phyloP scores from a whole-genome alignment of 2,888 invertebrate genomes.

The Apotomis turbidana region DNA sequence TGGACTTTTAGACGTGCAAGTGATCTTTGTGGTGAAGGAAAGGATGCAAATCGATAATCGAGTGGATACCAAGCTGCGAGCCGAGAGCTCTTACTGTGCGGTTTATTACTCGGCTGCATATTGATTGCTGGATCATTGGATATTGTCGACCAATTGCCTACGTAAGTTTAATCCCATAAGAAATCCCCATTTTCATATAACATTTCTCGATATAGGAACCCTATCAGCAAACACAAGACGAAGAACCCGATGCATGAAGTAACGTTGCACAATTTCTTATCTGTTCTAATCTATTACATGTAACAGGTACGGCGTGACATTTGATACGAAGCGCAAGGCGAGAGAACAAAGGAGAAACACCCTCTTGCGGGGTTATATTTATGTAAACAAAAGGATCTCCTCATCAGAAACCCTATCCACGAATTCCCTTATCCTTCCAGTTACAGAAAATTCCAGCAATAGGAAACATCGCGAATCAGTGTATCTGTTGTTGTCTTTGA shows the following conservation, averaged over 20 bases:
- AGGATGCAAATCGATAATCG: slow-evolving; percentile 77
- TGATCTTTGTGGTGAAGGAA: slow-evolving; percentile 69
- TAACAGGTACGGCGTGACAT: slow-evolving; percentile 40
- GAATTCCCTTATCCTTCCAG: slow-evolving; percentile 4
- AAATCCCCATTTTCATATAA: slow-evolving; percentile 11
- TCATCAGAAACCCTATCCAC: neutral
- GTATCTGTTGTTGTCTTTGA: neutral
- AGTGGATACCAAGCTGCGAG: slow-evolving; percentile 68
- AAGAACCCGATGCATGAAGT: slow-evolving; percentile 19
- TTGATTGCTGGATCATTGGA: slow-evolving; percentile 73
- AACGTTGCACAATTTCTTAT: slow-evolving; percentile 40
- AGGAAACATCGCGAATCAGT: neutral
- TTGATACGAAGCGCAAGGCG: slow-evolving; percentile 29
- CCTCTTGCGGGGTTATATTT: slow-evolving; percentile 14
- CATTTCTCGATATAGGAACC: neutral
- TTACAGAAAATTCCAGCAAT: slow-evolving; percentile 1
- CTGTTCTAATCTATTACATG: slow-evolving; percentile 37
- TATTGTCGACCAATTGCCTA: slow-evolving; percentile 60
- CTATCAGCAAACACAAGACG: slow-evolving; percentile 11
- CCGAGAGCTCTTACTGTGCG: slow-evolving; percentile 68
- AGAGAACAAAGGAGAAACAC: slow-evolving; percentile 30
- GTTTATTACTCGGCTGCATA: slow-evolving; percentile 74
- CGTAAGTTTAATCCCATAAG: slow-evolving; percentile 60
- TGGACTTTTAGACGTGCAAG: slow-evolving; percentile 67
- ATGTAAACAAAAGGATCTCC: slow-evolving; percentile 25